These are phyloP conservation scores for Seriola dumerili DNA, from an alignment of 2,113 vertebrate genomes.

Conservation along the genomic window DNA sequence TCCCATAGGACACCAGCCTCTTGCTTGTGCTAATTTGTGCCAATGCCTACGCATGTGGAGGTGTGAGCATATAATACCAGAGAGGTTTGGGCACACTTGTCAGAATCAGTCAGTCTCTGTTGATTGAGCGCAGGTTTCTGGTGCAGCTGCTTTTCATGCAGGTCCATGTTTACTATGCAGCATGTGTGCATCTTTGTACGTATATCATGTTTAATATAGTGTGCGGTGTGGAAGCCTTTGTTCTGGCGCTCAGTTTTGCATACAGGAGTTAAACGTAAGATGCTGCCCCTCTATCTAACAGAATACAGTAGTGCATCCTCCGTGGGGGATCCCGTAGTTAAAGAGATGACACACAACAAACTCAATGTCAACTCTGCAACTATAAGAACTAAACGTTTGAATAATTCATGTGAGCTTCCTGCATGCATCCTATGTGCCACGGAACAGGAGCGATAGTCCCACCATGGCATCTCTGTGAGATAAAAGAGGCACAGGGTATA, in stretches of 20 bases:
- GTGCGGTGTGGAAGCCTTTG: not conserved
- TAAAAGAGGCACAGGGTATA: constrained; percentile 51
- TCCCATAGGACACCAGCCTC: constrained; percentile 69
- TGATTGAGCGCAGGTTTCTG: constrained; percentile 54
- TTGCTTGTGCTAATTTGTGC: constrained; percentile 75
- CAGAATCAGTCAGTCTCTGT: constrained; percentile 40
- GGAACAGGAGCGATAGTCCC: constrained; percentile 33
- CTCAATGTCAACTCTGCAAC: constrained; percentile 67
- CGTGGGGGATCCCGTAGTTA: constrained; percentile 32
- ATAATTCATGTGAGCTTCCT: constrained; percentile 71
- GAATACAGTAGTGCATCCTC: constrained; percentile 31
- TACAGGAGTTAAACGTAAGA: not conserved
- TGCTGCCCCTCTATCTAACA: not conserved
- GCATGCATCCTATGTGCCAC: constrained; percentile 39
- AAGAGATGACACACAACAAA: constrained; percentile 57
- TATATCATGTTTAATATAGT: not conserved
- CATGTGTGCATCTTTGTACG: not conserved
- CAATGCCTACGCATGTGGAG: constrained; percentile 63
- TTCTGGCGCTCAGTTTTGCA: constrained; percentile 17
- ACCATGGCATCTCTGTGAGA: constrained; percentile 49
- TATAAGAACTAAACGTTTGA: constrained; percentile 63
- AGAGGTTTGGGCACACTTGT: constrained; percentile 60
- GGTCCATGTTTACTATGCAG: constrained; percentile 23
- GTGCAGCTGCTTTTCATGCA: constrained; percentile 3
- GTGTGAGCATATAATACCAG: constrained; percentile 57